Evolutionary conservation across 2,888 invertebrate genomes (phyloP), one percentile per base, ranked within the genome.

Genomic region (Clitarchus hookeri): DNA sequence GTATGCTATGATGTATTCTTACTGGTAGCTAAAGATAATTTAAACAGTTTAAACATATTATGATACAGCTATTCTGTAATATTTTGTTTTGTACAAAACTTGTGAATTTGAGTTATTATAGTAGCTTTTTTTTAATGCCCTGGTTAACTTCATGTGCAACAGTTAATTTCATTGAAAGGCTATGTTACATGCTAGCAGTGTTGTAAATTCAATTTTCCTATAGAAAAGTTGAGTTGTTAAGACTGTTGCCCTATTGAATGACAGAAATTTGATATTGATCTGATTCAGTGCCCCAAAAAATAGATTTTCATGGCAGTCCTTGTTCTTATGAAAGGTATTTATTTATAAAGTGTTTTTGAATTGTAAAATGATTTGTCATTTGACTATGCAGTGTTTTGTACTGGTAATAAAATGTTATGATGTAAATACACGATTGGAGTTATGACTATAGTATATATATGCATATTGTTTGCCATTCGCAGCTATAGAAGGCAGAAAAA

Each of bases 361-460:
- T 65, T 65, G 65, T 65, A 65, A 65, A 48, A 48, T 48, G 65
- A 65, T 65, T 65, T 65, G 65, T 65, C 65, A 65, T 65, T 16
- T n/a, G 16, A 65, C 65, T 65, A 65, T 65, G 65, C 65, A 65
- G n/a, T 65, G 65, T 65, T 65, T 65, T 65, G 65, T 65, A 65
- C 65, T 65, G 65, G 65, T 23, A 65, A 65, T 65, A 65, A 65
- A 65, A 65, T 65, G 65, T 65, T 65, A 65, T n/a, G 65, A 65
- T 65, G 65, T 65, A 65, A 65, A 65, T 65, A 65, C 16, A 23
- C 6, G n/a, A 23, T n/a, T 65, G 65, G n/a, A n/a, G n/a, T n/a
- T n/a, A n/a, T n/a, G n/a, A n/a, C n/a, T n/a, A n/a, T n/a, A n/a
- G n/a, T n/a, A n/a, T 36, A 36, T 36, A 36, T 36, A 36, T 36